A percentile compares a stretch with the other conserved stretches of the same genome.
Conservation (phyloP, 1,140 invertebrate genomes). For the Monomorium pharaonis region DNA sequence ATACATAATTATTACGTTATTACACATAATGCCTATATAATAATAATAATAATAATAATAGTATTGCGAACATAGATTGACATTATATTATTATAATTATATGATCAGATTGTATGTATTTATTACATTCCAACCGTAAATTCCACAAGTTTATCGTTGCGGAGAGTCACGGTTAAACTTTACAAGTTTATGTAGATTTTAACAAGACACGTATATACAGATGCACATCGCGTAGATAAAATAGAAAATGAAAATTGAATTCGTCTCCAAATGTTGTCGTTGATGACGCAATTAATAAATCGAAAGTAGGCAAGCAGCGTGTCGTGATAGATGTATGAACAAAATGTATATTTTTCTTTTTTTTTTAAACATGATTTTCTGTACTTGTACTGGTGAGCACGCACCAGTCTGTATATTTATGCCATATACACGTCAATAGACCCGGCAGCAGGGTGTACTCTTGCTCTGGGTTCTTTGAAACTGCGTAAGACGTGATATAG, state of each 20-base stretch:
- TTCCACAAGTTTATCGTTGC: not conserved
- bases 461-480: not conserved
- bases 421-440: not conserved
- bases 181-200: not conserved
- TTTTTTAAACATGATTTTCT: not conserved
- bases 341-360: not conserved
- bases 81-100: constrained; percentile 7
- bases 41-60: constrained; percentile 26
- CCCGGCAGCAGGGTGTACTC: not conserved
- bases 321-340: not conserved
- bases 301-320: not conserved
- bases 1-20: constrained; percentile 23
- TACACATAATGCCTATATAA: constrained; percentile 12
- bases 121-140: not conserved
- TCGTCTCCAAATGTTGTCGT: not conserved
- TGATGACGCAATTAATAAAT: not conserved
- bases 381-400: not conserved
- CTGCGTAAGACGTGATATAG: not conserved
- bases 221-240: not conserved
- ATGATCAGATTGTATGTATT: not conserved
- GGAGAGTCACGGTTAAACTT: not conserved
- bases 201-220: not conserved
- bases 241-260: not conserved
- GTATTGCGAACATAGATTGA: not conserved
- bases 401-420: not conserved